These are phyloP conservation scores for Luffia ferchaultella DNA, from an alignment of 2,888 invertebrate species.

Conservation along the genomic window DNA sequence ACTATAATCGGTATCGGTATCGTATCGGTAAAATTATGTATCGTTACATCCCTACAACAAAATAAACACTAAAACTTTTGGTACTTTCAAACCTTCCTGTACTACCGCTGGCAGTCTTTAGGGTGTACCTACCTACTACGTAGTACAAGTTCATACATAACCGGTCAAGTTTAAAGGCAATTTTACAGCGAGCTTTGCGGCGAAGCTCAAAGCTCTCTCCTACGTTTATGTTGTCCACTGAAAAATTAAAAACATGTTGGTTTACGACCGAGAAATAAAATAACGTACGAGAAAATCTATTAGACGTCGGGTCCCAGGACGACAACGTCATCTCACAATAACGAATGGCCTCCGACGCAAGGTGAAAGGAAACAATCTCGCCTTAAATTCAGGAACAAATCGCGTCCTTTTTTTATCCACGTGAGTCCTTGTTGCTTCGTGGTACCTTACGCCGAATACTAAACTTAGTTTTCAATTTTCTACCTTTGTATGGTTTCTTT, in stretches of 20 bases:
- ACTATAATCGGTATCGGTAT: too few species aligned
- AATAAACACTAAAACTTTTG: too few species aligned
- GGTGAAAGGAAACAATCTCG: constrained; percentile 50
- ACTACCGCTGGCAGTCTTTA: too few species aligned
- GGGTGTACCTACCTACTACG: too few species aligned
- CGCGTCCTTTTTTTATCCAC: constrained; percentile 44
- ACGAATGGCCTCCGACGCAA: constrained; percentile 39
- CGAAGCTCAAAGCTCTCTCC: constrained; percentile 22
- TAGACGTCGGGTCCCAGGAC: constrained; percentile 36
- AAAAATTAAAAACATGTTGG: constrained; percentile 62
- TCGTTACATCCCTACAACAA: too few species aligned
- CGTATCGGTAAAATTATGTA: too few species aligned
- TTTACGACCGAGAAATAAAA: constrained; percentile 52
- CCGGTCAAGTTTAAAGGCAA: constrained; percentile 13
- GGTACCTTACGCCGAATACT: too few species aligned
- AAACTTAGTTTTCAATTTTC: too few species aligned
- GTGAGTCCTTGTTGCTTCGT: constrained; percentile 29
- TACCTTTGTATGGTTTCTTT: too few species aligned
- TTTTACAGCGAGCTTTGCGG: constrained; percentile 45
- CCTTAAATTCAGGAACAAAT: constrained; percentile 42
- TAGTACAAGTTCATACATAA: neutral
- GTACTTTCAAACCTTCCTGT: too few species aligned
- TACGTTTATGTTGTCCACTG: constrained; percentile 19
- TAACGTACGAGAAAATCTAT: constrained; percentile 50
- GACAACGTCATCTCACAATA: constrained; percentile 56